Conservation (phyloP, 1,140 invertebrate genomes). For the Ips typographus region DNA sequence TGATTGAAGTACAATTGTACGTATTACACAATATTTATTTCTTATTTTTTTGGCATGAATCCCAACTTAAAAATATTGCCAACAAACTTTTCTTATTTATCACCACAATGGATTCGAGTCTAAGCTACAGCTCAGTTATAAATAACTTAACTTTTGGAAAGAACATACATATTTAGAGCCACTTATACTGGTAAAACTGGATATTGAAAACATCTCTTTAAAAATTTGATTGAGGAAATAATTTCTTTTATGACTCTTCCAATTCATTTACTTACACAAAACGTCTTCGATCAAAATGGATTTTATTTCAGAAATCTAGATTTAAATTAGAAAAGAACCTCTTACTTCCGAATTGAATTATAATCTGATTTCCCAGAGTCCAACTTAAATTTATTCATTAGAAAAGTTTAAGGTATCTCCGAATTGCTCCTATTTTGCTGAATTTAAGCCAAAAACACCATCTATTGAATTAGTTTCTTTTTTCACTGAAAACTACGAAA, state of each 20-base stretch:
- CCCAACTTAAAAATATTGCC: too few species aligned
- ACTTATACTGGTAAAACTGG: too few species aligned
- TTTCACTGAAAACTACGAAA: too few species aligned
- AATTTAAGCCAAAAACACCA: background rate
- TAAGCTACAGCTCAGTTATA: too few species aligned
- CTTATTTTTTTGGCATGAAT: too few species aligned
- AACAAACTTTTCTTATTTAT: too few species aligned
- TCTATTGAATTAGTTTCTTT: background rate
- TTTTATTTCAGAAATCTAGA: slow-evolving; percentile 11
- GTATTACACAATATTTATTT: too few species aligned
- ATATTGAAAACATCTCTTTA: background rate
- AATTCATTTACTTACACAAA: slow-evolving; percentile 14
- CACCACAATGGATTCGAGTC: too few species aligned
- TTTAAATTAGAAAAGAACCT: background rate
- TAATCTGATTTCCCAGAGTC: slow-evolving; percentile 13
- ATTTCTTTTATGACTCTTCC: background rate
- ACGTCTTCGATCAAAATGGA: slow-evolving; percentile 2
- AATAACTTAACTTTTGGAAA: too few species aligned
- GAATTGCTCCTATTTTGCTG: slow-evolving; percentile 5
- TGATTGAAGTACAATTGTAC: too few species aligned
- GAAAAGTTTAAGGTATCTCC: slow-evolving; percentile 15
- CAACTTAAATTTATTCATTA: slow-evolving; percentile 11
- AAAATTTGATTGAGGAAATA: too few species aligned
- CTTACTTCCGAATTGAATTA: slow-evolving; percentile 16
- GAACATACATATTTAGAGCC: too few species aligned